Evolutionary conservation across 2,888 invertebrate species (phyloP).

Genomic region (Ennomos quercinarius): DNA sequence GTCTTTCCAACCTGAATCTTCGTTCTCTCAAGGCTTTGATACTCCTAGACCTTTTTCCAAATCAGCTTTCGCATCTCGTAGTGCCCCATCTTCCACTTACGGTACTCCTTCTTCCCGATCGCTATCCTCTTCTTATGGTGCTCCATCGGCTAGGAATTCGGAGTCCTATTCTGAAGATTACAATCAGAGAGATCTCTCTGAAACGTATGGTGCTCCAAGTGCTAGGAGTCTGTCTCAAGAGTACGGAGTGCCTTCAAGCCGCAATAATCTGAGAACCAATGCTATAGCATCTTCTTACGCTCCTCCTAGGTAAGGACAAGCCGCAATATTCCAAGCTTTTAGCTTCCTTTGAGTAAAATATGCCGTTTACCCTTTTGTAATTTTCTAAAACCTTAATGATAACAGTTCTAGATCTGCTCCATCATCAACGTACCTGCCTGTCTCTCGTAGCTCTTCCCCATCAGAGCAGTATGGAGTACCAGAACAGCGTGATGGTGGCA

Average conservation of each 20-base stretch:
- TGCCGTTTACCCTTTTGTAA: neutral
- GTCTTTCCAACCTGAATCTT: constrained; percentile 15
- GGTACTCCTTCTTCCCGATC: constrained; percentile 20
- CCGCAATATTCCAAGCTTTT: no score
- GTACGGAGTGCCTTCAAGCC: constrained; percentile 74
- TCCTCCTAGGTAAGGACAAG: constrained; percentile 48
- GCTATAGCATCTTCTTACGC: constrained; percentile 66
- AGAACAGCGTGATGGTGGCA: constrained; percentile 62
- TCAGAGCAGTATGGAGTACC: constrained; percentile 73
- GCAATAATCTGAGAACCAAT: constrained; percentile 59
- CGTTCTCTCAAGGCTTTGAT: constrained; percentile 12
- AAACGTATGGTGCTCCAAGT: constrained; percentile 73
- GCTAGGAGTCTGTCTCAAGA: constrained; percentile 59
- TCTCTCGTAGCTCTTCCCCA: constrained; percentile 59
- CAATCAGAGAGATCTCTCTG: constrained; percentile 54
- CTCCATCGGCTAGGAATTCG: constrained; percentile 45
- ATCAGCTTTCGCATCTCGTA: constrained; percentile 17
- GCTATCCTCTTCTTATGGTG: constrained; percentile 16
- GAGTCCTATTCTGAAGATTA: constrained; percentile 43
- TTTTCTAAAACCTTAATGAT: neutral
- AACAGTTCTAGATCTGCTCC: constrained; percentile 43
- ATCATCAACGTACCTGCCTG: constrained; percentile 57
- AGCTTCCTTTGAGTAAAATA: no score
- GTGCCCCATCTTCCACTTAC: constrained; percentile 15
- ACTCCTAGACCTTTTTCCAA: constrained; percentile 13